Evolutionary conservation across 2,888 invertebrate species (phyloP).

Genomic region (Nomada hirtipes): DNA sequence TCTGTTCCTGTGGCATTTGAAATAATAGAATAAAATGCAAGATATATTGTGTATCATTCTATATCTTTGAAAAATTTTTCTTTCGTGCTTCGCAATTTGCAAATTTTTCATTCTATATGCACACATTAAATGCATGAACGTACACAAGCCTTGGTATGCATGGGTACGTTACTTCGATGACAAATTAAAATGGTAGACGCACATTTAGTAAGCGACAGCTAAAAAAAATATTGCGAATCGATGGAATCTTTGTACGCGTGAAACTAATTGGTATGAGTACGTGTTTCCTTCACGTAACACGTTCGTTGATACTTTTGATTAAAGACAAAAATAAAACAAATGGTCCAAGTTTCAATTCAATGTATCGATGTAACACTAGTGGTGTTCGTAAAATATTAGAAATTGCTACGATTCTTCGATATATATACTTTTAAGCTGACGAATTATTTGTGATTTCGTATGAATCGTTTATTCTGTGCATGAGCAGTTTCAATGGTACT

Average conservation of each 20-base stretch:
- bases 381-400: constrained; percentile 24
- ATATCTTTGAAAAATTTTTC: not conserved
- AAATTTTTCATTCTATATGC: not conserved
- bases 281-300: constrained; percentile 30
- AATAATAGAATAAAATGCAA: not conserved
- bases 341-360: constrained; percentile 26
- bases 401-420: constrained; percentile 19
- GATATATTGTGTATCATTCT: not conserved
- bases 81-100: not conserved
- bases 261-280: not conserved
- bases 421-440: not conserved
- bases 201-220: not conserved
- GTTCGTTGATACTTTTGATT: constrained; percentile 29
- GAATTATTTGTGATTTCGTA: constrained; percentile 13
- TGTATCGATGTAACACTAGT: constrained; percentile 12
- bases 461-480: constrained; percentile 10
- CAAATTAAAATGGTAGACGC: not conserved
- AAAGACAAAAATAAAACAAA: constrained; percentile 30
- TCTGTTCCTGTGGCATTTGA: not conserved
- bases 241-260: not conserved
- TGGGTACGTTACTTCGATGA: not conserved
- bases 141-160: not conserved
- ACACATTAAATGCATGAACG: not conserved
- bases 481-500: constrained; percentile 4
- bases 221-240: not conserved